Base-by-base conservation (phyloP, 2,113 vertebrate species). In the Gallinago paraguaiae region DNA sequence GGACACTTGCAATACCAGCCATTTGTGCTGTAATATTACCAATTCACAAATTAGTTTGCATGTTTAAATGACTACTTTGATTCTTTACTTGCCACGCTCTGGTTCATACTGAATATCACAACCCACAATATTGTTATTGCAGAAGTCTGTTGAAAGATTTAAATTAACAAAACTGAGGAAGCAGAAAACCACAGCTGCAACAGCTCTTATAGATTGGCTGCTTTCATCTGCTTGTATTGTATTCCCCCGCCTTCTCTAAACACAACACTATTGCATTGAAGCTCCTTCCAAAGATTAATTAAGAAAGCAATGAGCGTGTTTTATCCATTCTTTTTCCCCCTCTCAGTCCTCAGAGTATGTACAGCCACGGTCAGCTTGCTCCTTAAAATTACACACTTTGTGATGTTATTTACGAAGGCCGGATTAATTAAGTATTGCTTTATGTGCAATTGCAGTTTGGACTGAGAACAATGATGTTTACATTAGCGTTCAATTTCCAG, bases 401-500 rank as follows among this genome's bases (percentile, higher is more conserved):
- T 61, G 22, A 67, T 43, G 43, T 59, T 92, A 83, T 86, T 94
- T 84, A 91, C 25, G 54, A 77, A 86, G 86, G 86, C 50, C 77
- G 67, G 68, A 78, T 92, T 91, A 96, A 91, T 78, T 81, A 94
- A 82, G 74, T 57, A 75, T 70, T 86, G 46, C 91, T 92, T 75
- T 92, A 84, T 30, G 56, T 43, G 59, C 60, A 88, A 63, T 46
- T 54, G 68, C 91, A 71, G 35, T 56, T 82, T 74, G 86, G 82
- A 92, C 25, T 39, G 46, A 91, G 25, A 90, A 76, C 33, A 78
- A 20, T 1, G 37, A 67, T 56, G 75, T 94, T 95, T 94, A 91
- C 1, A 0, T 68, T 84, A 78, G 69, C 2, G 0, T 63, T 93
- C 88, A 37, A 22, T 30, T 92, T 88, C 72, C 84, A 88, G 80